Base-by-base conservation (phyloP, 2,113 vertebrate genomes). In the Heterochromis multidens region DNA sequence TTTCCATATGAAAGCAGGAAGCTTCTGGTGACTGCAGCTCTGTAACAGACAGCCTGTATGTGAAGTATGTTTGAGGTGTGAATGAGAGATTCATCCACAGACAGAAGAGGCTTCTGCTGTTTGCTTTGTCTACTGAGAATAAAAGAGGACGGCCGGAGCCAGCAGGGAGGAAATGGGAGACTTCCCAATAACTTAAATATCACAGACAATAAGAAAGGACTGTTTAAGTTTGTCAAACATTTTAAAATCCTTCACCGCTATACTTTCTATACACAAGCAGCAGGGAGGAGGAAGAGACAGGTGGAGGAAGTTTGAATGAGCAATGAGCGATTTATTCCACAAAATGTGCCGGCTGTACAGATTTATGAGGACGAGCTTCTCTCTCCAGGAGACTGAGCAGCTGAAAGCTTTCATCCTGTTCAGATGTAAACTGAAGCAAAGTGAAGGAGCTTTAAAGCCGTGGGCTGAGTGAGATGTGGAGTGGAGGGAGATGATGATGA, bases 131-230 rank as follows among this genome's bases (percentile, higher is more conserved):
- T 63, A 11, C 65, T 7, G 80, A 7, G 33, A 57, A 31, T 6
- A 27, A 14, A 56, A 27, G 74, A 82, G 31, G 74, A 79, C 4
- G n/a, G 21, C 31, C 23, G 29, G 6, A 87, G 61, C 43, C 78
- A 54, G 88, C 80, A 8, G 76, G 89, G 80, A 70, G 65, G 85
- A 67, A 82, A 87, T 46, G 35, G 56, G 62, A 56, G 79, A 56
- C 8, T 52, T 31, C 8, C 37, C 31, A 2, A 49, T 59, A 21
- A 67, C 6, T 86, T 86, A 35, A 59, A 77, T 70, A 76, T 10
- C 80, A 43, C 35, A 29, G 80, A 52, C 3, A 59, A 77, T 70
- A 43, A 14, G 21, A 63, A 40, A 19, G 49, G 5, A 37, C 17
- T 23, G 40, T 21, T 16, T 14, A 59, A 82, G 80, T 76, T 72